These are phyloP conservation scores for Ammospiza nelsoni DNA, from an alignment of 2,113 vertebrate genomes.

Conservation along the genomic window DNA sequence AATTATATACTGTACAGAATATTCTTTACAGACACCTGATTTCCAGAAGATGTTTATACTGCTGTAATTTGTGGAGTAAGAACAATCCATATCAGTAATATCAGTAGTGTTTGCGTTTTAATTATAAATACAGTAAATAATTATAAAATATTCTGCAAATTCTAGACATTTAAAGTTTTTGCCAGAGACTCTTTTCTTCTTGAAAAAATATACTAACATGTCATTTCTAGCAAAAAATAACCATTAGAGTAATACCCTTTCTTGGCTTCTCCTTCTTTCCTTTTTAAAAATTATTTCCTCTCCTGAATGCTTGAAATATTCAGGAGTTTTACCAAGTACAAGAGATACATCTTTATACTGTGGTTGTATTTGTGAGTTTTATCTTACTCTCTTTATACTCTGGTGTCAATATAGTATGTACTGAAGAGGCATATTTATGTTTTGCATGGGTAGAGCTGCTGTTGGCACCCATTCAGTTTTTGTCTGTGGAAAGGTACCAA, in stretches of 20 bases:
- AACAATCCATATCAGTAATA: not conserved
- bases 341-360: not conserved
- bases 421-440: not conserved
- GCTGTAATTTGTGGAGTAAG: not conserved
- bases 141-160: not conserved
- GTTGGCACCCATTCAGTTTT: not conserved
- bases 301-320: not conserved
- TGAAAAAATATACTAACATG: not conserved
- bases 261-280: not conserved
- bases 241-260: not conserved
- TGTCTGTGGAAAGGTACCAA: not conserved
- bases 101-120: not conserved
- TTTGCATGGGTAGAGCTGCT: not conserved
- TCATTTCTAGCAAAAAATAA: conserved; percentile 37
- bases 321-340: not conserved
- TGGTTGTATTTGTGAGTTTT: not conserved
- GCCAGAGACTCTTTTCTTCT: not conserved
- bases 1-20: not conserved
- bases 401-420: not conserved
- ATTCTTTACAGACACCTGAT: not conserved
- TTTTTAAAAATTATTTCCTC: not conserved
- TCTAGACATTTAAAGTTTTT: not conserved
- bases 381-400: not conserved
- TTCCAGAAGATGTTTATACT: not conserved
- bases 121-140: not conserved